Base-by-base conservation (phyloP, 2,888 invertebrate genomes). In the Odontomyia ornata region DNA sequence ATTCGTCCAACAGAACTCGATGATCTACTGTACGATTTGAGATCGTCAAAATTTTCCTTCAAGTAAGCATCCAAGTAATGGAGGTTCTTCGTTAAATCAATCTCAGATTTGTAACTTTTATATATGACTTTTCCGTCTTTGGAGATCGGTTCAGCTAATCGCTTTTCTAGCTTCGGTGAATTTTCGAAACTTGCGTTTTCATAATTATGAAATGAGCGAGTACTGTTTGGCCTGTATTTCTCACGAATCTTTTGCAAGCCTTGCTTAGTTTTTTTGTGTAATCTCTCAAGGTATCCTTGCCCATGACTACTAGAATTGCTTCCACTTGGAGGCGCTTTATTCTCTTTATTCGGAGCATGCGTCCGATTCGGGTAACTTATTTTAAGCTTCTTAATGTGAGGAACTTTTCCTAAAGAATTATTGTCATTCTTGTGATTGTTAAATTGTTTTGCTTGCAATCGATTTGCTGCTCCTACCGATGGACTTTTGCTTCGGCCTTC, bases 31-130 rank as follows among this genome's bases (percentile, higher is more conserved):
- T 82, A 82, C 13, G 79, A 80, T 77, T 82, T 80, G 76, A 84
- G 77, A 27, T 84, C 84, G 47, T 87, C 86, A 43, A 86, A 87
- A 81, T 86, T 86, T 77, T 86, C 84, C 80, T 86, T 85, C n/a
- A 87, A 78, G 79, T 86, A 87, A 4, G 86, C 85, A 77, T 87
- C 87, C 69, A 87, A 79, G 75, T 86, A 87, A 78, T 85, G 85
- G 5, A 87, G 81, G 80, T 87, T 87, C 78, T 85, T 85, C 47
- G 86, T 86, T 4, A 87, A 81, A 80, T 87, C 87, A 56, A 87
- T 83, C 80, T 87, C 87, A 0, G 87, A 87, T 77, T 87, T 87
- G 80, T 87, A 87, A 80, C 86, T 86, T 80, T 86, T 86, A 77
- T 86, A 87, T 62, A 86, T 81, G 18, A 84, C 76, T 46, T 69